These are phyloP conservation scores for Cephus sareptanus DNA, from an alignment of 2,888 invertebrate species.

Conservation along the genomic window DNA sequence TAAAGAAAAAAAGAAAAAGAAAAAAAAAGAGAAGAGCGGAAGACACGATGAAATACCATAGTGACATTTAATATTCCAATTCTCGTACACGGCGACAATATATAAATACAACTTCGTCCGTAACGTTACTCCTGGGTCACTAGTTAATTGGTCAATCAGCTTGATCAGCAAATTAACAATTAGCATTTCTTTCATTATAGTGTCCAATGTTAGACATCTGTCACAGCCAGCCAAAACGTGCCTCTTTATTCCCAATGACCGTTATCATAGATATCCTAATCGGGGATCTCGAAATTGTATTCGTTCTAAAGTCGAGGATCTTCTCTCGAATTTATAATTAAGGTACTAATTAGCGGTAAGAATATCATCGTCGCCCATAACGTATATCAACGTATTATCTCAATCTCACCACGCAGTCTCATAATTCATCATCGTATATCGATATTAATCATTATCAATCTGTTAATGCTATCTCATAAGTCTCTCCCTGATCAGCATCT, in stretches of 20 bases:
- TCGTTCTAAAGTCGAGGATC: constrained; percentile 1
- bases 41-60: constrained; percentile 38
- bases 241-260: constrained; percentile 5
- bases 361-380: constrained; percentile 16
- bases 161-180: constrained; percentile 28
- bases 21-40: constrained; percentile 4
- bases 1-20: constrained; percentile 12
- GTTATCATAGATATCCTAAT: background rate
- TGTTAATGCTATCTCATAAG: background rate
- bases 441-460: background rate
- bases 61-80: constrained; percentile 48
- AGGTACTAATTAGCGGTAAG: constrained; percentile 11
- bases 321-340: constrained; percentile 7
- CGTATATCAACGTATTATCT: background rate
- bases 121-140: constrained; percentile 27
- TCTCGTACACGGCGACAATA: constrained; percentile 41
- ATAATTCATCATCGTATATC: background rate
- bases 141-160: constrained; percentile 20
- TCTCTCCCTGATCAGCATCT: constrained; percentile 13
- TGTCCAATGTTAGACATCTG: constrained; percentile 44
- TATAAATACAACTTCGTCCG: constrained; percentile 42
- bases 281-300: constrained; percentile 10
- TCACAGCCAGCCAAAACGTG: constrained; percentile 56
- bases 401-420: background rate
- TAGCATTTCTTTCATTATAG: constrained; percentile 25